Evolutionary conservation across 2,888 invertebrate species (phyloP), one percentile per base, ranked within the genome.

Genomic region (Caenorhabditis japonica): DNA sequence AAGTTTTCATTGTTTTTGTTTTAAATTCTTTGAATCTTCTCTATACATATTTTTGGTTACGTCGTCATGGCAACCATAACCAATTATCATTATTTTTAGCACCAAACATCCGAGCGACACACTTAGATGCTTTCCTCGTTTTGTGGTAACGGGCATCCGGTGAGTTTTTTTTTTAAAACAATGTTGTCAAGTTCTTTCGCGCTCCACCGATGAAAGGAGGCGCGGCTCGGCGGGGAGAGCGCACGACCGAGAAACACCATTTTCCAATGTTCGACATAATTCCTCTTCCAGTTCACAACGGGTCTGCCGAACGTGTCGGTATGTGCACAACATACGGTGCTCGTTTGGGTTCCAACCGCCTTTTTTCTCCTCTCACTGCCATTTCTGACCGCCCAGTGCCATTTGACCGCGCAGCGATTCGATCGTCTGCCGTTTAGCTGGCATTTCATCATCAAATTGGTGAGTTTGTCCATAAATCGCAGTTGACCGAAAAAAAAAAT

Each of bases 301-400:
- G 80, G 78, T 17, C 49, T 85, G 4, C 84, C 85, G 13, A 85
- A 84, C 53, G 47, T 84, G 8, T 80, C 80, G 15, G 58, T 74
- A 55, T 85, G 85, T 70, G 72, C 77, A 41, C 85, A 84, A 68
- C 83, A 85, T 53, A 84, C 84, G n/a, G 44, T 82, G n/a, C 76
- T 86, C 52, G 79, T 84, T 30, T 86, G 82, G 83, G 59, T 77
- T 19, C 86, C 86, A 17, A 66, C 81, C 21, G 52, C 68, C 39
- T 64, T 77, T 46, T 69, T 75, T 68, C 68, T 79, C n/a, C 53
- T 71, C 61, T 80, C 78, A 51, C 27, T 82, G 1, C 78, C 84
- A n/a, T 61, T 75, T 25, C 30, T 74, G 0, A 62, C 59, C n/a
- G 74, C 68, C 30, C 74, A 74, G 21, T 74, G 68, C 12, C 49